A percentile compares a stretch with the other conserved stretches of the same genome.
phyloP scores from a whole-genome alignment of 1,140 invertebrate species.

The Callitettix versicolor region DNA sequence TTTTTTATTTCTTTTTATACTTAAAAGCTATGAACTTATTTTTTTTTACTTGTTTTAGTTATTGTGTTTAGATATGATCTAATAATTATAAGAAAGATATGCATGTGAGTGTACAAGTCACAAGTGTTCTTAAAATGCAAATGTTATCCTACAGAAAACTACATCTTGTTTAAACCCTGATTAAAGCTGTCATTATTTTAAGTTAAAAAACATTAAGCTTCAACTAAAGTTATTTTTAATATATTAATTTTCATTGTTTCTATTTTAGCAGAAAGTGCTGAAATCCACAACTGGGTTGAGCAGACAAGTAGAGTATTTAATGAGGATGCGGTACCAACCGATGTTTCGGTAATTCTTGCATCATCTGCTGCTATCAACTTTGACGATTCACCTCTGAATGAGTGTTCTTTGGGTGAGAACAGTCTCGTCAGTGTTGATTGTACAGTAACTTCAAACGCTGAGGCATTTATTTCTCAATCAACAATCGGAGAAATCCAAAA shows the following conservation, averaged over 20 bases:
- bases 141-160: not conserved
- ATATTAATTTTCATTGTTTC: not conserved
- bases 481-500: not conserved
- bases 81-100: too few species aligned
- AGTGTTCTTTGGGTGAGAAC: not conserved
- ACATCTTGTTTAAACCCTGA: not conserved
- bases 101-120: not conserved
- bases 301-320: conserved; percentile 2
- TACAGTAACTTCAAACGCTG: not conserved
- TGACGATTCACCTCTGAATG: not conserved
- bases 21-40: too few species aligned
- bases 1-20: too few species aligned
- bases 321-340: not conserved
- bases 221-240: too few species aligned
- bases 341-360: not conserved
- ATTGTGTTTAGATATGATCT: too few species aligned
- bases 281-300: conserved; percentile 2
- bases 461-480: not conserved
- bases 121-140: not conserved
- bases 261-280: not conserved
- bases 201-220: not conserved
- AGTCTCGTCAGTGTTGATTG: conserved; percentile 8
- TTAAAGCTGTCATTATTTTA: not conserved
- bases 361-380: not conserved
- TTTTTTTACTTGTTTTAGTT: too few species aligned